Conservation (phyloP, 2,888 invertebrate genomes). For the Nomada goodeniana region DNA sequence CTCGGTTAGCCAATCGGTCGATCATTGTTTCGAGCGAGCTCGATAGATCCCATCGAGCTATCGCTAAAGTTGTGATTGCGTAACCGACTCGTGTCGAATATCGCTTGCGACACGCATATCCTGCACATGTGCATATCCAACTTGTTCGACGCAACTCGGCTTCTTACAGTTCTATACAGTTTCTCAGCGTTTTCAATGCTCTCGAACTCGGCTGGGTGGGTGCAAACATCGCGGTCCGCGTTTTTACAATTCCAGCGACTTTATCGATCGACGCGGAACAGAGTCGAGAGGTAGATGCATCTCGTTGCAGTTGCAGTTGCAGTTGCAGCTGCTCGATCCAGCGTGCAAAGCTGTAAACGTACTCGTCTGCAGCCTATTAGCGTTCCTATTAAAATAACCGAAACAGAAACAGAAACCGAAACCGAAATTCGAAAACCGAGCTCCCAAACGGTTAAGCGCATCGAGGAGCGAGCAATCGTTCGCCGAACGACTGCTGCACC, state of each 20-base stretch:
- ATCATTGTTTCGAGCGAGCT: conserved; percentile 66
- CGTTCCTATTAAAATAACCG: neutral
- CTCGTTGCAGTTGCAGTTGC: neutral
- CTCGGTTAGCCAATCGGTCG: conserved; percentile 64
- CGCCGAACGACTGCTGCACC: conserved; percentile 26
- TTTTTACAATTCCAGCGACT: neutral
- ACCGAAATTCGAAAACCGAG: conserved; percentile 10
- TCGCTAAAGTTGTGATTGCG: conserved; percentile 48
- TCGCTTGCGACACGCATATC: conserved; percentile 2
- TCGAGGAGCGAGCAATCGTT: conserved; percentile 57
- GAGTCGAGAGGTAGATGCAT: neutral
- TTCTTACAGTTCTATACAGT: conserved; percentile 23
- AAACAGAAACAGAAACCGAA: no score
- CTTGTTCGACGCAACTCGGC: conserved; percentile 7
- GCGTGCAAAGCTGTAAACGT: neutral
- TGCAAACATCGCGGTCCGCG: no score
- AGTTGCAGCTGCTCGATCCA: neutral
- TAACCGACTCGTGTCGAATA: conserved; percentile 25
- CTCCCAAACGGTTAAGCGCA: conserved; percentile 24
- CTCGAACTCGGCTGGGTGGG: no score
- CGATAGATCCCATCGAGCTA: conserved; percentile 50
- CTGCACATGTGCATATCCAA: neutral
- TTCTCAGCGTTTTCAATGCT: neutral
- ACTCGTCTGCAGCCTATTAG: neutral
- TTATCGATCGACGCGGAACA: neutral